phyloP scores from a whole-genome alignment of 2,888 invertebrate genomes.

The Acrobasis suavella region DNA sequence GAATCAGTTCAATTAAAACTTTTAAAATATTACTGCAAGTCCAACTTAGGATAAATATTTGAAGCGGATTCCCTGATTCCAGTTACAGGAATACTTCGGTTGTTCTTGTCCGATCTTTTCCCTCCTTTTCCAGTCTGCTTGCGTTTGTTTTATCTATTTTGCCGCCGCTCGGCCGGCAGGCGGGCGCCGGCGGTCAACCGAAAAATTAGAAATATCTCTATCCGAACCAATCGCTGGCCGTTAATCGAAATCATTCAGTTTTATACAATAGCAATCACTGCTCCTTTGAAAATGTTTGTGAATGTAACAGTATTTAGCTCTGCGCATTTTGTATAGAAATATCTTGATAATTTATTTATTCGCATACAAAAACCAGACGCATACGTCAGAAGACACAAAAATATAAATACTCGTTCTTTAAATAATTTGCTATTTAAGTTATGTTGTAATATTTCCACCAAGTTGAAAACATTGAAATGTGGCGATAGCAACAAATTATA shows the following conservation, averaged over 20 bases:
- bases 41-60: constrained; percentile 47
- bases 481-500: no score
- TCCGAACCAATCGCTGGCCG: constrained; percentile 54
- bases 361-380: no score
- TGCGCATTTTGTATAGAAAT: background rate
- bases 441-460: no score
- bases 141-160: constrained; percentile 65
- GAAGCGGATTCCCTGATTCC: constrained; percentile 53
- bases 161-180: constrained; percentile 47
- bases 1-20: constrained; percentile 20
- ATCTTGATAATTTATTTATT: no score
- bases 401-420: no score
- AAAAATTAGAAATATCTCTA: constrained; percentile 76
- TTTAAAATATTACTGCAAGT: constrained; percentile 14
- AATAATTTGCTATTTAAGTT: no score
- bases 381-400: no score
- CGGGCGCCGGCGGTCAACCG: constrained; percentile 61
- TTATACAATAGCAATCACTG: constrained; percentile 16
- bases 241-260: constrained; percentile 39
- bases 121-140: constrained; percentile 59
- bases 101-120: constrained; percentile 48
- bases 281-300: constrained; percentile 3
- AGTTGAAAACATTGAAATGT: no score
- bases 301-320: background rate
- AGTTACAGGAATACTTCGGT: constrained; percentile 50